phyloP scores from a whole-genome alignment of 2,888 invertebrate genomes.

The Drosophila infuscata region DNA sequence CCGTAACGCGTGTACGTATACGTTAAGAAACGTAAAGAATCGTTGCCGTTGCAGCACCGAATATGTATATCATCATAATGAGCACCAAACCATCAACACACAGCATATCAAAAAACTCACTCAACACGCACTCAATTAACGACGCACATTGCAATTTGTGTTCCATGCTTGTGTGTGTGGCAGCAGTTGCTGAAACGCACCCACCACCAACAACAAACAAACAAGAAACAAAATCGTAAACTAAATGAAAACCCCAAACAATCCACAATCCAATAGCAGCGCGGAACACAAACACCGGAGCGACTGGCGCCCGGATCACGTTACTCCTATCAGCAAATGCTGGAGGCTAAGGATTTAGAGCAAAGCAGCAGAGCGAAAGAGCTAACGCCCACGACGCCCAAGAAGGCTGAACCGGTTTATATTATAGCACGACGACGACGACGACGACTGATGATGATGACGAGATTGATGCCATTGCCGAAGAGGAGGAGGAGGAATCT shows the following conservation, averaged over 20 bases:
- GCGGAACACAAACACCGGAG: slow-evolving; percentile 73
- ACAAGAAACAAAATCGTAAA: slow-evolving; percentile 28
- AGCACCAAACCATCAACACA: slow-evolving; percentile 28
- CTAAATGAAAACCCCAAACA: slow-evolving; percentile 57
- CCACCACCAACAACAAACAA: slow-evolving; percentile 32
- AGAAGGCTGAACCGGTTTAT: slow-evolving; percentile 79
- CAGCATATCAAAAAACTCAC: slow-evolving; percentile 25
- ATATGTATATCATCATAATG: slow-evolving; percentile 38
- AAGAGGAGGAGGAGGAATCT: slow-evolving; percentile 50
- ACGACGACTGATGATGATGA: slow-evolving; percentile 49
- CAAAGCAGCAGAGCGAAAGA: slow-evolving; percentile 21
- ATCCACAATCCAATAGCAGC: slow-evolving; percentile 73
- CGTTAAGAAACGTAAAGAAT: slow-evolving; percentile 18
- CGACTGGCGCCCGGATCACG: slow-evolving; percentile 62
- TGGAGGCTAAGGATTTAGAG: slow-evolving; percentile 61
- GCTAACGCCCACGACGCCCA: slow-evolving; percentile 32
- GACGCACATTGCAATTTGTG: slow-evolving; percentile 76
- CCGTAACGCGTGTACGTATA: slow-evolving; percentile 21
- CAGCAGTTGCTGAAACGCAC: slow-evolving; percentile 41
- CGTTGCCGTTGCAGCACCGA: slow-evolving; percentile 42
- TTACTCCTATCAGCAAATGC: slow-evolving; percentile 78
- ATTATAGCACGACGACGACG: slow-evolving; percentile 81
- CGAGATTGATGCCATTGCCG: slow-evolving; percentile 57
- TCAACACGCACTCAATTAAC: slow-evolving; percentile 65
- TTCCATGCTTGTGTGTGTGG: slow-evolving; percentile 63